These are phyloP conservation scores for Taeniopygia guttata DNA, from an alignment of 2,797 vertebrate species.

Conservation along the genomic window DNA sequence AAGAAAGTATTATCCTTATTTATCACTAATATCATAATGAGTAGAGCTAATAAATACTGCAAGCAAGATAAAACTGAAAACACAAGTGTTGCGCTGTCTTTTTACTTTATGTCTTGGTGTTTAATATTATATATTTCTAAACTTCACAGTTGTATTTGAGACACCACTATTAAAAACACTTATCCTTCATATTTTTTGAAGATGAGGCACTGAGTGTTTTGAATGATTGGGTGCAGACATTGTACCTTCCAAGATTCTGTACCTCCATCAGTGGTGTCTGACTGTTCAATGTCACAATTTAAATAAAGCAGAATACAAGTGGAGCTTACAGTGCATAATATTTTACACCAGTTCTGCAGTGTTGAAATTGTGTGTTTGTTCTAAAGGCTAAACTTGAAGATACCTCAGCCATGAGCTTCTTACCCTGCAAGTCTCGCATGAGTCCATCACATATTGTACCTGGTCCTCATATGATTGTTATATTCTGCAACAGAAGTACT, in stretches of 20 bases:
- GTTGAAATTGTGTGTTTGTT: slow-evolving; percentile 6
- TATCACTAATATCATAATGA: slow-evolving; percentile 63
- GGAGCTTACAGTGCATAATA: slow-evolving; percentile 38
- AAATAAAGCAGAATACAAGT: neutral
- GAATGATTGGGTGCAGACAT: neutral
- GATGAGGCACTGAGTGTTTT: neutral
- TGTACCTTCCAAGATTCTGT: neutral
- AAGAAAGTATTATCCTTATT: slow-evolving; percentile 68
- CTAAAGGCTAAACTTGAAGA: slow-evolving; percentile 37
- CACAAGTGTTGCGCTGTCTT: slow-evolving; percentile 46
- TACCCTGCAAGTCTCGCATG: neutral
- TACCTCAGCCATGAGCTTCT: slow-evolving; percentile 41
- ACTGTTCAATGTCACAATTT: neutral
- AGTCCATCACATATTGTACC: neutral
- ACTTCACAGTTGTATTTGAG: neutral
- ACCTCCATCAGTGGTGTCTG: neutral
- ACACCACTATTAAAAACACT: neutral
- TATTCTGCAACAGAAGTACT: slow-evolving; percentile 66
- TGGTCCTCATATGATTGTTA: neutral
- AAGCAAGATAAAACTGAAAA: slow-evolving; percentile 48
- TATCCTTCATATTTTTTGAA: neutral
- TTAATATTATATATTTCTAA: slow-evolving; percentile 16
- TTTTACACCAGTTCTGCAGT: neutral
- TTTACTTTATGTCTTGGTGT: slow-evolving; percentile 38
- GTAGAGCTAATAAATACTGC: slow-evolving; percentile 70